These are phyloP conservation scores for Phania funesta DNA, from an alignment of 2,888 invertebrate species.

Conservation along the genomic window DNA sequence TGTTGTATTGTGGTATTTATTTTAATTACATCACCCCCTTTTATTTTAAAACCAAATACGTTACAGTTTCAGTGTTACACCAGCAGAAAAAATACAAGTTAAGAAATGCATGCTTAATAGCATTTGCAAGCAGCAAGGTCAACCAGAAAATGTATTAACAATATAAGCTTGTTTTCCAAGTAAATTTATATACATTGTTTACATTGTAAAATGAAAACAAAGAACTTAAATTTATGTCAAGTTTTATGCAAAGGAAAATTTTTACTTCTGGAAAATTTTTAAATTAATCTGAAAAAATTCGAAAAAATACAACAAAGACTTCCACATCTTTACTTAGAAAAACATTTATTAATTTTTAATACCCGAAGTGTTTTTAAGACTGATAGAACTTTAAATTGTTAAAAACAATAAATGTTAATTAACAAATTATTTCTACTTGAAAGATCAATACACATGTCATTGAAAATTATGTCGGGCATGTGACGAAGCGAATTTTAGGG, in stretches of 20 bases:
- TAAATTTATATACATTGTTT: not conserved
- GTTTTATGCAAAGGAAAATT: not conserved
- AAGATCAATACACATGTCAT: too few relatives aligned
- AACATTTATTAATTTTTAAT: too few relatives aligned
- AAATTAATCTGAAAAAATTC: too few relatives aligned
- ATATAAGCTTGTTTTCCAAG: not conserved
- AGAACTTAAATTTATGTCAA: not conserved
- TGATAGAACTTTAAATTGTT: too few relatives aligned
- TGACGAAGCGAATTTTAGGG: too few relatives aligned
- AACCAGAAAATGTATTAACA: conserved; percentile 16
- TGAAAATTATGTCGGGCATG: too few relatives aligned
- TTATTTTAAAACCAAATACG: not conserved
- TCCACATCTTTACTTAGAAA: too few relatives aligned
- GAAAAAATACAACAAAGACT: too few relatives aligned
- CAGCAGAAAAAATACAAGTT: not conserved
- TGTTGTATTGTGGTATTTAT: not conserved
- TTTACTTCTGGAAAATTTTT: too few relatives aligned
- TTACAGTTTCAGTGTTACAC: not conserved
- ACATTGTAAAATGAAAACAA: not conserved
- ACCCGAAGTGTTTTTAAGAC: too few relatives aligned
- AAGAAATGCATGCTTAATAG: conserved; percentile 7
- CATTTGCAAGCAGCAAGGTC: conserved; percentile 48
- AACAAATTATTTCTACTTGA: too few relatives aligned
- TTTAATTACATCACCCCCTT: not conserved
- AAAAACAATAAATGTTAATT: too few relatives aligned